A percentile compares a stretch with the other conserved stretches of the same genome.
phyloP scores from a whole-genome alignment of 2,113 vertebrate species.

The Nothocercus julius region DNA sequence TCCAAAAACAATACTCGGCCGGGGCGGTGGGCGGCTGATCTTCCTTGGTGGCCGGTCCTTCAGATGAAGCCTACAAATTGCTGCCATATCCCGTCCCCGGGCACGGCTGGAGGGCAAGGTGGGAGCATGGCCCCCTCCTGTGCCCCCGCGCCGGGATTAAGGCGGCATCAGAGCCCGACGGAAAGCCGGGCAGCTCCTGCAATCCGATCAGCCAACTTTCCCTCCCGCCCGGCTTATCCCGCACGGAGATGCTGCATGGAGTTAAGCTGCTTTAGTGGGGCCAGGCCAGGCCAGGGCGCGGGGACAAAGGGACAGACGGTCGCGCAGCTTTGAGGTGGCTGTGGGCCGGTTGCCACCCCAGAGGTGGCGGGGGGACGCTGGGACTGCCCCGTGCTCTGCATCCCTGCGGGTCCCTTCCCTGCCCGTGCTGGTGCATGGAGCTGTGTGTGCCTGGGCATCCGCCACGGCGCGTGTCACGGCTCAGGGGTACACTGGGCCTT shows the following conservation, averaged over 20 bases:
- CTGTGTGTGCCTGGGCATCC: background rate
- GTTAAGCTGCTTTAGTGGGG: conserved; percentile 51
- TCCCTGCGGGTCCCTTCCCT: background rate
- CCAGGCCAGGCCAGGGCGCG: background rate
- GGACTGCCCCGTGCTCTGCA: accelerated
- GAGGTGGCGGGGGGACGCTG: background rate
- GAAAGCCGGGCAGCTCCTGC: background rate
- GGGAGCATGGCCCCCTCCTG: background rate
- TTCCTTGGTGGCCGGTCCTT: conserved; percentile 59
- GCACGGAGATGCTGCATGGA: background rate
- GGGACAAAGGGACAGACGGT: background rate
- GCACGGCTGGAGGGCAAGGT: background rate
- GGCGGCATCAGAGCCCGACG: background rate
- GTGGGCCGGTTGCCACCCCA: background rate
- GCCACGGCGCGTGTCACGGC: accelerated
- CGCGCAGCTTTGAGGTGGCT: background rate
- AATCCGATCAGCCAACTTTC: conserved; percentile 64
- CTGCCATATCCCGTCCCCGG: background rate
- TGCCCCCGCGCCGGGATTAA: background rate
- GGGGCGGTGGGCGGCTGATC: conserved; percentile 49
- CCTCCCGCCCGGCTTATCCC: conserved; percentile 57
- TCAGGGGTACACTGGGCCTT: background rate
- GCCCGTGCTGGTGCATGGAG: too few species aligned
- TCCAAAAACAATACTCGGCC: conserved; percentile 62
- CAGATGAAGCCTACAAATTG: conserved; percentile 42